Evolutionary conservation across 2,888 invertebrate species (phyloP), one percentile per base, ranked within the genome.

Genomic region (Carabus problematicus): DNA sequence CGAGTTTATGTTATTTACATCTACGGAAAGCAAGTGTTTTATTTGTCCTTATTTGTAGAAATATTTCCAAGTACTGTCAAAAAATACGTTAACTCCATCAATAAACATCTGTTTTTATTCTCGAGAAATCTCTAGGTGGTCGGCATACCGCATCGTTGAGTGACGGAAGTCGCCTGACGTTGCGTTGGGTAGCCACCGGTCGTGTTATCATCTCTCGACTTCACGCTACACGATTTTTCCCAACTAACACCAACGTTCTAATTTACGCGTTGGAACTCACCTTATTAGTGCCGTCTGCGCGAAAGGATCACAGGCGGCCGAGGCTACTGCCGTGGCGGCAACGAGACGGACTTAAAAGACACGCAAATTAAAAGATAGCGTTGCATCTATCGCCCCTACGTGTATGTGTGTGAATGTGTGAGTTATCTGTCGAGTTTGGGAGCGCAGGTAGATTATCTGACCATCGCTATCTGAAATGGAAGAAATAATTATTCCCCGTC

Each of bases 401-500:
- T 29, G 29, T 29, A 6, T 29, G 3, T 29, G 29, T 29, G 29
- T 29, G 29, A 3, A 6, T 3, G 29, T 29, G 29, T 29, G 16
- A 18, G 43, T 19, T 45, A 47, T 49, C 39, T 29, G 45, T 18
- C 62, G 29, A 62, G 62, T 62, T 62, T 49, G 19, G 41, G 11
- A 40, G 42, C 16, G 16, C 64, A 64, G 64, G 64, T 64, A 64
- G 64, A 55, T 64, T 55, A 64, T 64, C 64, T 40, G 18, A 19
- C 41, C 54, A 42, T 52, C 64, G 55, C 54, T 64, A 64, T 64
- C 64, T 64, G 12, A 49, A 62, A 62, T 62, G 62, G 49, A 47
- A 62, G 49, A 62, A 64, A 64, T 64, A 64, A 64, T 64, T 64
- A 64, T 64, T 64, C 64, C 56, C 40, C 19, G 43, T 42, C 60